Evolutionary conservation across 2,888 invertebrate genomes (phyloP).

Genomic region (Cephus sareptanus): DNA sequence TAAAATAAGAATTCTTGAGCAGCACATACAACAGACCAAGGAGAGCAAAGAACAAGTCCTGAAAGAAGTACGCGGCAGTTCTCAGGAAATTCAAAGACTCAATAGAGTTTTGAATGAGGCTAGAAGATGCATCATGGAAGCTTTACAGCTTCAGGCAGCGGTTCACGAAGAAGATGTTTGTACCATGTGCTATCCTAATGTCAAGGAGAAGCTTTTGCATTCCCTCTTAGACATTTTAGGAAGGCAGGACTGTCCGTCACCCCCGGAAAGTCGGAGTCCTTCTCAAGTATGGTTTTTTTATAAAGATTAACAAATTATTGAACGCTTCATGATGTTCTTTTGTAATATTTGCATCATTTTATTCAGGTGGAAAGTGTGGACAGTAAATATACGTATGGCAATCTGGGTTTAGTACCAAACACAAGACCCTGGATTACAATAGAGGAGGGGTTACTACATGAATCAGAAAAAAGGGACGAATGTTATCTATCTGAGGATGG

Average conservation of each 20-base stretch:
- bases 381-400: constrained; percentile 14
- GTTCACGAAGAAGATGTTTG: constrained; percentile 38
- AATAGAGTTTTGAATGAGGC: constrained; percentile 73
- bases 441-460: constrained; percentile 10
- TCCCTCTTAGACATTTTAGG: constrained; percentile 54
- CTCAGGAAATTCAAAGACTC: constrained; percentile 70
- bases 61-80: constrained; percentile 66
- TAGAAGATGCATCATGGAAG: constrained; percentile 45
- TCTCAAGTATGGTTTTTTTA: constrained; percentile 4
- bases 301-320: neutral
- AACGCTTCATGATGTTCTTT: neutral
- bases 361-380: constrained; percentile 1
- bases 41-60: constrained; percentile 67
- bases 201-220: constrained; percentile 50
- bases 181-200: constrained; percentile 38
- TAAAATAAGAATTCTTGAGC: constrained; percentile 64
- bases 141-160: constrained; percentile 39
- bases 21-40: constrained; percentile 69
- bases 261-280: constrained; percentile 1
- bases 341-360: neutral
- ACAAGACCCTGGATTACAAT: neutral
- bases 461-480: constrained; percentile 12
- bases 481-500: constrained; percentile 7
- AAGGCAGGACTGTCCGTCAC: constrained; percentile 6
- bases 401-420: constrained; percentile 18